Evolutionary conservation across 2,797 vertebrate species (phyloP).

Genomic region (Hippopotamyrus pictus): DNA sequence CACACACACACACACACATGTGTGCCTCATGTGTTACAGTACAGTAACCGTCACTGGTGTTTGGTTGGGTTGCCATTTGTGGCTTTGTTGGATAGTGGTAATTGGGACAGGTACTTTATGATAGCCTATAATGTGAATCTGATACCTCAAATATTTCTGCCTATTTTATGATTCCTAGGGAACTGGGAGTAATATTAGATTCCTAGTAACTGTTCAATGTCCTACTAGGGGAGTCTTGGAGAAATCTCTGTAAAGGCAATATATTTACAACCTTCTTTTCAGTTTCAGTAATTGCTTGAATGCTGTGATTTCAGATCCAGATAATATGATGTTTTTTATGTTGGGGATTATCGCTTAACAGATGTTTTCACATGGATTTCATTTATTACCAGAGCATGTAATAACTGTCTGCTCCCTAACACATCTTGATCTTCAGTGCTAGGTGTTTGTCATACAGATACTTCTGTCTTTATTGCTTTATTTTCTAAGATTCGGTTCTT

Average conservation of each 20-base stretch:
- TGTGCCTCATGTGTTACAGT: background rate
- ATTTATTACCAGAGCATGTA: background rate
- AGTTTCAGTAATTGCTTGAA: background rate
- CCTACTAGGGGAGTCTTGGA: background rate
- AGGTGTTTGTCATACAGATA: background rate
- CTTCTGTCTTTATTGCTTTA: background rate
- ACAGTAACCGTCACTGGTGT: background rate
- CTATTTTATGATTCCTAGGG: background rate
- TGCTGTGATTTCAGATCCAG: background rate
- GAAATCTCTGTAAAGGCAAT: background rate
- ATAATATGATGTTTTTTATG: background rate
- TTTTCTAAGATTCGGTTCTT: background rate
- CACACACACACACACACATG: too few relatives aligned
- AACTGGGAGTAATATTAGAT: background rate
- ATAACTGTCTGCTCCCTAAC: background rate
- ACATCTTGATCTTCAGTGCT: background rate
- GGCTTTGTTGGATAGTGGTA: background rate
- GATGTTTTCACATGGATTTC: background rate
- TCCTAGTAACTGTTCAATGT: background rate
- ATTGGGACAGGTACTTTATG: background rate
- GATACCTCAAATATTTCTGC: background rate
- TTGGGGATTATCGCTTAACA: background rate
- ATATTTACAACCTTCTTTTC: background rate
- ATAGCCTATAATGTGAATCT: background rate
- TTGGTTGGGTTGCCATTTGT: background rate